Percentiles rank a stretch among this genome's conserved stretches.
phyloP scores from a whole-genome alignment of 2,797 vertebrate genomes.

The Sparidentex hasta region DNA sequence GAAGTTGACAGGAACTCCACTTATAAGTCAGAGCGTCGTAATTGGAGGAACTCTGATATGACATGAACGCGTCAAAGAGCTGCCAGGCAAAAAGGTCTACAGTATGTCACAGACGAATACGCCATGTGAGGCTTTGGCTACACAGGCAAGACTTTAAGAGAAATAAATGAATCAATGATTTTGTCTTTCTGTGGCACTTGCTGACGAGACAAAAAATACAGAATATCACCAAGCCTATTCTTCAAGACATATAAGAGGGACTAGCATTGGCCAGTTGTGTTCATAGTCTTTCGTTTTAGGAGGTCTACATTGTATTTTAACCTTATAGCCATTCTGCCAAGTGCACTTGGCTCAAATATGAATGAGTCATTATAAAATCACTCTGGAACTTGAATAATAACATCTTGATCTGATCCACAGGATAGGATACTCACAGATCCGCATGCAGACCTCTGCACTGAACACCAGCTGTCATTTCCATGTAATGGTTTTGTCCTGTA shows the following conservation, averaged over 20 bases:
- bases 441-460: constrained; percentile 27
- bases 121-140: neutral
- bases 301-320: neutral
- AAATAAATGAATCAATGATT: neutral
- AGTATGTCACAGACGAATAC: neutral
- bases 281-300: constrained; percentile 2
- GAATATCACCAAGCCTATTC: neutral
- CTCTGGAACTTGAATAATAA: constrained; percentile 15
- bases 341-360: constrained; percentile 13
- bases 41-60: neutral
- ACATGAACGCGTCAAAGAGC: neutral
- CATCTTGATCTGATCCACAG: constrained; percentile 25
- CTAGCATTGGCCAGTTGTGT: neutral
- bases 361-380: constrained; percentile 11
- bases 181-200: constrained; percentile 1
- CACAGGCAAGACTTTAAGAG: neutral
- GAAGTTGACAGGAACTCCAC: neutral
- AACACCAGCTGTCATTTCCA: constrained; percentile 25
- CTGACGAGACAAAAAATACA: neutral
- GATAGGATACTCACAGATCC: constrained; percentile 17
- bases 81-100: neutral
- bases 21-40: neutral
- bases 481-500: constrained; percentile 26
- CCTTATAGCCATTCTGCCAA: constrained; percentile 2
- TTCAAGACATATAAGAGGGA: neutral